Evolutionary conservation across 2,113 vertebrate genomes (phyloP).

Genomic region (Callionymus lyra): DNA sequence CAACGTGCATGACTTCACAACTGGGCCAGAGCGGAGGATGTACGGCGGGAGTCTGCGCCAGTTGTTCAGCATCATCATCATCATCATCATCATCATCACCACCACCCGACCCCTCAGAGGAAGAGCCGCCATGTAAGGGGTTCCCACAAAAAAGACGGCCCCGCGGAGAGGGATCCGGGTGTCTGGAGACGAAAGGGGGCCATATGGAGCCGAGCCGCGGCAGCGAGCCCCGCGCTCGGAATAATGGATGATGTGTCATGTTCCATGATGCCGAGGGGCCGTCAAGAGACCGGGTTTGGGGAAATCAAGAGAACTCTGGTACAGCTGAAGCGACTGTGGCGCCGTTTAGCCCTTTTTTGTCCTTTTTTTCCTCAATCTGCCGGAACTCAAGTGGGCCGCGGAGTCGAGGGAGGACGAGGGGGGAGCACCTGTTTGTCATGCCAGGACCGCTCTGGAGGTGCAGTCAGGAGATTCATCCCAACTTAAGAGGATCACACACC

Average conservation of each 20-base stretch:
- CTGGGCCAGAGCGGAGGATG: conserved; percentile 58
- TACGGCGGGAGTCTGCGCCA: conserved; percentile 45
- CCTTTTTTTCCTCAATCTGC: neutral
- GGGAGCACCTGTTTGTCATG: too few species aligned
- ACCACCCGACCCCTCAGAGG: conserved; percentile 64
- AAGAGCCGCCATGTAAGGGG: conserved; percentile 64
- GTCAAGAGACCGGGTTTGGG: conserved; percentile 70
- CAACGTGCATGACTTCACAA: conserved; percentile 72
- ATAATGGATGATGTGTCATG: conserved; percentile 79
- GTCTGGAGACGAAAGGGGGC: conserved; percentile 72
- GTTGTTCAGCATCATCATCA: conserved; percentile 60
- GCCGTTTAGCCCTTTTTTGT: conserved; percentile 48
- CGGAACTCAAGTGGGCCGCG: too few species aligned
- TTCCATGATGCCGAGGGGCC: conserved; percentile 71
- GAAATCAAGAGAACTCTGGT: conserved; percentile 66
- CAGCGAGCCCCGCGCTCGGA: conserved; percentile 69
- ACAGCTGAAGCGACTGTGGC: conserved; percentile 64
- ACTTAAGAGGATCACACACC: too few species aligned
- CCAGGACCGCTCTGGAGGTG: too few species aligned
- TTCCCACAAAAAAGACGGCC: conserved; percentile 62
- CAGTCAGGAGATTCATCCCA: too few species aligned
- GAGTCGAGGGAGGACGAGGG: too few species aligned
- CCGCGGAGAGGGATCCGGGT: conserved; percentile 72
- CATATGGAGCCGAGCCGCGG: conserved; percentile 72
- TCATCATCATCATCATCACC: conserved; percentile 65